Conservation (phyloP, 2,113 vertebrate genomes). For the Antechinus flavipes region DNA sequence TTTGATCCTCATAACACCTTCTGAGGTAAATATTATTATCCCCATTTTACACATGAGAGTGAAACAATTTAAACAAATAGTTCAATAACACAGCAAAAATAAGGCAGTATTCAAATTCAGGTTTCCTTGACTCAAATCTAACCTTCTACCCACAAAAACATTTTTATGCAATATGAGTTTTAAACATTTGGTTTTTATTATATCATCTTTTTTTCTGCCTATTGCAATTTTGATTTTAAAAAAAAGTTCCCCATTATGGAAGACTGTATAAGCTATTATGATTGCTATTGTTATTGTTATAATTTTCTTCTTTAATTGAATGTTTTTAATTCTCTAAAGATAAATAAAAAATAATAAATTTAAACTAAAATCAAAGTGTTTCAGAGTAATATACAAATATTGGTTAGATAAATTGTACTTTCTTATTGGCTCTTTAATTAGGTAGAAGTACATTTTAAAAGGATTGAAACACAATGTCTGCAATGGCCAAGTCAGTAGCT, state of each 20-base stretch:
- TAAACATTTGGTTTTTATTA: not conserved
- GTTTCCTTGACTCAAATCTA: not conserved
- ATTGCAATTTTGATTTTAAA: not conserved
- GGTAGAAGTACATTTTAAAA: not conserved
- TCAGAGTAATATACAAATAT: not conserved
- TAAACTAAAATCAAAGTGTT: not conserved
- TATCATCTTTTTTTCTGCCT: not conserved
- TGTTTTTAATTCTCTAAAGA: not conserved
- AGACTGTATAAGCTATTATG: not conserved
- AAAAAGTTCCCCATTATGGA: not conserved
- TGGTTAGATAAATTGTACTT: not conserved
- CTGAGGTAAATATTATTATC: not conserved
- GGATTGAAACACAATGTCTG: not conserved
- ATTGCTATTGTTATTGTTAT: not conserved
- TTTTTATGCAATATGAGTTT: not conserved
- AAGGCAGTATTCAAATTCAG: not conserved
- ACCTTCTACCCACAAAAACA: not conserved
- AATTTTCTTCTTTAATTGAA: not conserved
- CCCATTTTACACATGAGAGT: not conserved
- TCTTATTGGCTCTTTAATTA: not conserved
- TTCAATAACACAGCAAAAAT: not conserved
- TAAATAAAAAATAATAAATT: not conserved
- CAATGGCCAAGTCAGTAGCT: not conserved
- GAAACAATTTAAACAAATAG: not conserved
- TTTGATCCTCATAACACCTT: not conserved